phyloP scores from a whole-genome alignment of 30 jellyfish, hydroid and myxozoan species.

The Phacellophora camtschatica region DNA sequence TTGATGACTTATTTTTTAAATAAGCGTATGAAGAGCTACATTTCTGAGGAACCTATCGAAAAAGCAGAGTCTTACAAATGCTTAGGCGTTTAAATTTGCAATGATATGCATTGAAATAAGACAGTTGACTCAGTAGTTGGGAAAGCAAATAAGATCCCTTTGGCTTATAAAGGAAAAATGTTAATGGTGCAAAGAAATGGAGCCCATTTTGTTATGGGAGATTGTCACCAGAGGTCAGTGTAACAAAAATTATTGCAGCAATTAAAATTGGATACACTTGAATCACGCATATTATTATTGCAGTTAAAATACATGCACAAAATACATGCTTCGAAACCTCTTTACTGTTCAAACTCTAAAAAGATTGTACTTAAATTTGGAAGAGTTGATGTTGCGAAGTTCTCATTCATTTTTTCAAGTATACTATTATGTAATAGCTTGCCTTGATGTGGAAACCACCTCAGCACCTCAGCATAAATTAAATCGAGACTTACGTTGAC shows the following conservation, averaged over 20 bases:
- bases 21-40: no score
- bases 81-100: slow-evolving; percentile 21
- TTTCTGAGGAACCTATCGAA: slow-evolving; percentile 26
- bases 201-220: neutral
- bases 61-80: slow-evolving; percentile 28
- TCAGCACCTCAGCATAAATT: no score
- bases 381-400: no score
- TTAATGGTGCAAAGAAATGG: no score
- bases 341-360: slow-evolving; percentile 6
- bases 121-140: slow-evolving; percentile 40
- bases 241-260: neutral
- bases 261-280: neutral
- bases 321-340: neutral
- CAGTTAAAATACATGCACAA: neutral
- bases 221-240: neutral
- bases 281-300: neutral
- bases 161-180: no score
- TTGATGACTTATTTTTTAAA: no score
- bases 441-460: no score
- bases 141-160: slow-evolving; percentile 44
- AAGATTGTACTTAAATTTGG: slow-evolving; percentile 48
- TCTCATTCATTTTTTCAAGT: no score
- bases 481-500: no score
- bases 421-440: no score
- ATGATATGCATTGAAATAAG: slow-evolving; percentile 11